Evolutionary conservation across 1,140 invertebrate species (phyloP), one percentile per base, ranked within the genome.

Genomic region (Bacillus rossius): DNA sequence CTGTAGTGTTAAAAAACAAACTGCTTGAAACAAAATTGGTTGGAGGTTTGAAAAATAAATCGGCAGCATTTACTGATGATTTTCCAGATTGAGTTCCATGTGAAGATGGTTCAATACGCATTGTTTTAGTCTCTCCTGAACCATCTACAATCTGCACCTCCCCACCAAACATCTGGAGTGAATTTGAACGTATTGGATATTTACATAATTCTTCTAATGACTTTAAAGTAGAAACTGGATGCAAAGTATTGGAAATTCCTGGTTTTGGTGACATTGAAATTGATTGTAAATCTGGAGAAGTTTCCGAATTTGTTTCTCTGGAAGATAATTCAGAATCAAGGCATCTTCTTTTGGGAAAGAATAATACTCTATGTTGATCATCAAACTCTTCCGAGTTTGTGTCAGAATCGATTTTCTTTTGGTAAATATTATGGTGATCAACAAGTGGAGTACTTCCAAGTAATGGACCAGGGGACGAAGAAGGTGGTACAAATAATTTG

Each of bases 371-470:
- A 42, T 16, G 52, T 1, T 34, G 0, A 2, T 54, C 40, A 7
- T 54, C 40, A 3, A 41, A 2, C 19, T 16, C 16, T 8, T 54
- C 16, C 41, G 23, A 20, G 41, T 22, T 41, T 16, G 22, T 19
- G 19, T 0, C n/a, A 17, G 20, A 29, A 49, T 57, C 55, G 23
- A 17, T 50, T 34, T 17, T 50, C 2, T 50, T 50, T 34, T 50
- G 16, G 16, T 41, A 23, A 16, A 26, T 25, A 16, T 34, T 4
- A 34, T 34, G 10, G 29, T 10, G 5, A 4, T 34, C 86, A 16
- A 91, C 84, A 22, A 91, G 71, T 25, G 87, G 79, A 8, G 89
- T 91, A 63, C 87, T 88, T 2, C 89, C 88, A n/a, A 91, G 73
- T 58, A 91, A 73, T 1, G 90, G 88, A 0, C 89, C 89, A 0